Percentiles rank a stretch among this genome's conserved stretches.
Conservation (phyloP, 2,888 invertebrate genomes). For the Camptogramma bilineatum region DNA sequence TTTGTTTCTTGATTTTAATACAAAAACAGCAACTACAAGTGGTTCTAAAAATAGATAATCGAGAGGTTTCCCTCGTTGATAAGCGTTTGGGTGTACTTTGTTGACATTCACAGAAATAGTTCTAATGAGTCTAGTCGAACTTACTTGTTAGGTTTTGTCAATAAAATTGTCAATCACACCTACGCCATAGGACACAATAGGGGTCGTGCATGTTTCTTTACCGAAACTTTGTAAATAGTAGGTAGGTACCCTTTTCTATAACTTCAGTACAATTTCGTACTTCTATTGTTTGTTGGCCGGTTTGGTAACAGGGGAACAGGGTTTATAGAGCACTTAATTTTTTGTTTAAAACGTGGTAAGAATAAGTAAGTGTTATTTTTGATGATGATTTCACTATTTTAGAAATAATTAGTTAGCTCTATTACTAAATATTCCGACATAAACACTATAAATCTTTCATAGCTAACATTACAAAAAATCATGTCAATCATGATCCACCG, state of each 20-base stretch:
- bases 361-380: too few relatives aligned
- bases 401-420: too few relatives aligned
- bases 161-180: neutral
- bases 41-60: conserved; percentile 22
- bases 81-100: neutral
- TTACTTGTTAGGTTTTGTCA: conserved; percentile 7
- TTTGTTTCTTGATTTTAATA: conserved; percentile 22
- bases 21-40: conserved; percentile 11
- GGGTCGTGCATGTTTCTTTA: neutral
- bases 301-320: too few relatives aligned
- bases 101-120: conserved; percentile 9
- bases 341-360: too few relatives aligned
- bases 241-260: neutral
- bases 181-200: neutral
- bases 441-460: too few relatives aligned
- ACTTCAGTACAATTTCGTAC: neutral
- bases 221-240: neutral
- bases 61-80: conserved; percentile 13
- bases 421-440: too few relatives aligned
- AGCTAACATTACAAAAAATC: neutral
- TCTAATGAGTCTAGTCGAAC: conserved; percentile 3
- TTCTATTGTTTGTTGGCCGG: too few relatives aligned
- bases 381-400: too few relatives aligned
- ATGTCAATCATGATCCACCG: conserved; percentile 38
- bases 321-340: too few relatives aligned